Evolutionary conservation across 2,888 invertebrate genomes (phyloP).

Genomic region (Ennomos quercinarius): DNA sequence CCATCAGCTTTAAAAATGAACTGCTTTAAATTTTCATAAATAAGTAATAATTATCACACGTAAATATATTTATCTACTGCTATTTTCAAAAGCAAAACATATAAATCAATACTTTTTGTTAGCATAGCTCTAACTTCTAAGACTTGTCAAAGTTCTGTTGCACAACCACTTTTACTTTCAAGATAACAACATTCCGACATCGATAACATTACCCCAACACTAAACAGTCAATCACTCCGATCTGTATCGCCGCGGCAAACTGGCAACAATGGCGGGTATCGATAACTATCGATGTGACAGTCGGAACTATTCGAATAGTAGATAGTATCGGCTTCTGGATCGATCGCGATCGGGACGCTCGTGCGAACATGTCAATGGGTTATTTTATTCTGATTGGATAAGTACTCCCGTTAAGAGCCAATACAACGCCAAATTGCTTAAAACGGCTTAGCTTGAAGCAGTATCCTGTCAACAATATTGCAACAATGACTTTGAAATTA

Average conservation of each 20-base stretch:
- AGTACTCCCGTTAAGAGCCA: too few relatives aligned
- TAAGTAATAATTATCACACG: too few relatives aligned
- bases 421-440: too few relatives aligned
- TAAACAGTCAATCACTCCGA: conserved; percentile 41
- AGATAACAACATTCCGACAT: conserved; percentile 24
- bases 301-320: conserved; percentile 44
- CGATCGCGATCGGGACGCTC: conserved; percentile 55
- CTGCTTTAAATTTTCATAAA: too few relatives aligned
- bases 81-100: too few relatives aligned
- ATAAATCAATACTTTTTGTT: background rate
- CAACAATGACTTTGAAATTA: too few relatives aligned
- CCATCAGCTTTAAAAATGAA: too few relatives aligned
- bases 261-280: conserved; percentile 34
- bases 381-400: background rate
- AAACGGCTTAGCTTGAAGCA: too few relatives aligned
- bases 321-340: conserved; percentile 59
- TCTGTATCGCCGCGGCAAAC: conserved; percentile 28
- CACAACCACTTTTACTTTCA: conserved; percentile 21
- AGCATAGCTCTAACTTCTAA: conserved; percentile 3
- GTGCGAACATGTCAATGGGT: conserved; percentile 53
- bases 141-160: conserved; percentile 10
- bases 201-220: conserved; percentile 45
- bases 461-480: too few relatives aligned
- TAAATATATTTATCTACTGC: background rate
- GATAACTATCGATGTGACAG: conserved; percentile 37